A percentile compares a stretch with the other conserved stretches of the same genome.
phyloP scores from a whole-genome alignment of 2,797 vertebrate species.

The Lithobates sylvaticus region DNA sequence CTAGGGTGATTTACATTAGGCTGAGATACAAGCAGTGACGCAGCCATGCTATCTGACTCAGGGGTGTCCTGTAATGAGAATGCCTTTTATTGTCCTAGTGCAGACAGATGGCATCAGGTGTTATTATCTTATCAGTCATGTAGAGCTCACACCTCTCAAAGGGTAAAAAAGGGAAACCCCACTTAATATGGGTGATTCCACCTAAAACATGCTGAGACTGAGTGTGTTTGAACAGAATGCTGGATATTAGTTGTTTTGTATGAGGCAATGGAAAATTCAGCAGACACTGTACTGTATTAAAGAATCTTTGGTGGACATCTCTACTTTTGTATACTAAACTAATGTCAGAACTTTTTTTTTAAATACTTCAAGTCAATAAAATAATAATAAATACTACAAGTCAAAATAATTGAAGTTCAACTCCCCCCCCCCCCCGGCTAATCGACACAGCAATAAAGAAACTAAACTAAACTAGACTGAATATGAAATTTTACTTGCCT shows the following conservation, averaged over 20 bases:
- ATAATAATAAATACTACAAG: too few relatives aligned
- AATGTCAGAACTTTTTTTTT: too few relatives aligned
- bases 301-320: background rate
- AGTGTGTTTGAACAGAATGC: background rate
- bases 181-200: slow-evolving; percentile 29
- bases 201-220: slow-evolving; percentile 35
- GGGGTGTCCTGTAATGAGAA: background rate
- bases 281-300: background rate
- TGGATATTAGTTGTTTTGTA: slow-evolving; percentile 18
- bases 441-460: too few relatives aligned
- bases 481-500: too few relatives aligned
- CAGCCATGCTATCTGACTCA: background rate
- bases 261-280: slow-evolving; percentile 42
- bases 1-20: background rate
- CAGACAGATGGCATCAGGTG: slow-evolving; percentile 31
- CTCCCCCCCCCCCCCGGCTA: too few relatives aligned
- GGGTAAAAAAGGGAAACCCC: background rate
- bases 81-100: background rate
- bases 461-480: too few relatives aligned
- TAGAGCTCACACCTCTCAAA: slow-evolving; percentile 7
- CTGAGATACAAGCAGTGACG: background rate
- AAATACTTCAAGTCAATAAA: too few relatives aligned
- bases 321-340: background rate
- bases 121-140: slow-evolving; percentile 22
- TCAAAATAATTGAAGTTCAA: too few relatives aligned